Evolutionary conservation across 2,113 vertebrate genomes (phyloP).

Genomic region (Arothron firmamentum): DNA sequence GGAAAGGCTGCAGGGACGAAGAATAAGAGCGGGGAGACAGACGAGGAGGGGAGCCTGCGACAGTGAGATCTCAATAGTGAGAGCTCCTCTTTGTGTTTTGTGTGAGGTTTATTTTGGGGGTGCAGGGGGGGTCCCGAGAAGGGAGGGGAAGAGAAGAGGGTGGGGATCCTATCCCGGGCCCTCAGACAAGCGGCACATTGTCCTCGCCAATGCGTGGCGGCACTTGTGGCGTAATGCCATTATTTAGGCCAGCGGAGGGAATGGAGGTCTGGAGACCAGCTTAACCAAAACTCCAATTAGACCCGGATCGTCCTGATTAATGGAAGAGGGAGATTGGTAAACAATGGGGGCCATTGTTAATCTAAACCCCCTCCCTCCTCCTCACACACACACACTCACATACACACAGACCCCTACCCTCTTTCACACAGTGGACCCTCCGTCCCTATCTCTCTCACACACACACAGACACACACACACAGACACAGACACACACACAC

Average conservation of each 20-base stretch:
- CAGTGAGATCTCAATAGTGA: conserved; percentile 75
- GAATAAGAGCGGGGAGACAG: conserved; percentile 36
- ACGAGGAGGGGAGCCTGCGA: conserved; percentile 58
- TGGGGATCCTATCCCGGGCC: conserved; percentile 61
- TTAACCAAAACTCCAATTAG: conserved; percentile 78
- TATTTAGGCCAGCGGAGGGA: conserved; percentile 74
- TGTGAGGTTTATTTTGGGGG: conserved; percentile 73
- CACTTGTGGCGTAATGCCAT: conserved; percentile 73
- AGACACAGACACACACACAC: conserved; percentile 13
- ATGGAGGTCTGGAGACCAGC: conserved; percentile 69
- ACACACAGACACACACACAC: conserved; percentile 17
- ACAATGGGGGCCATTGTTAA: conserved; percentile 70
- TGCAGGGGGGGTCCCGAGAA: conserved; percentile 50
- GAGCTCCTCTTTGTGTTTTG: conserved; percentile 71
- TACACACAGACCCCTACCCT: conserved; percentile 37
- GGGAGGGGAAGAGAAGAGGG: conserved; percentile 58
- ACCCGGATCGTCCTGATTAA: conserved; percentile 75
- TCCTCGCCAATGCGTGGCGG: conserved; percentile 70
- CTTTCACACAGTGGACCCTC: conserved; percentile 54
- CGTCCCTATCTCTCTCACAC: conserved; percentile 14
- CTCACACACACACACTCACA: neutral
- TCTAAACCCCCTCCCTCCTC: conserved; percentile 17
- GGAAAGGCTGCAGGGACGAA: conserved; percentile 19
- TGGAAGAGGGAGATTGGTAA: conserved; percentile 70
- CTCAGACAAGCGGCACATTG: conserved; percentile 73